Percentiles rank a stretch among this genome's conserved stretches.
Evolutionary conservation across 2,113 vertebrate genomes (phyloP).

Genomic region (Labeo catla): DNA sequence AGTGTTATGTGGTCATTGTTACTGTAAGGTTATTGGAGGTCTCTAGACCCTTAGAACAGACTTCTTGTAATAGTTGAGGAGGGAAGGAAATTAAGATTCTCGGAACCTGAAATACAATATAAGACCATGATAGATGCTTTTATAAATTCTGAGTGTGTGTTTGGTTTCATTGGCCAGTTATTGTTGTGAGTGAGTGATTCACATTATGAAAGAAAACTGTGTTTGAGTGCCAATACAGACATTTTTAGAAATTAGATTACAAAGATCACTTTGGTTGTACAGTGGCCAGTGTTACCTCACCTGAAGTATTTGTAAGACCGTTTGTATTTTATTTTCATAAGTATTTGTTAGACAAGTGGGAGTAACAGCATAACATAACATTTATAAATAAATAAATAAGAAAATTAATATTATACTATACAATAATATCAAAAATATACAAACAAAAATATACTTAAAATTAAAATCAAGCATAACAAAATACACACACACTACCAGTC

Average conservation of each 20-base stretch:
- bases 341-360: too few relatives aligned
- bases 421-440: too few relatives aligned
- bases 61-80: background rate
- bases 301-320: background rate
- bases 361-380: too few relatives aligned
- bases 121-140: background rate
- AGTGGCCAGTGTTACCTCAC: background rate
- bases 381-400: too few relatives aligned
- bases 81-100: background rate
- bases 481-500: too few relatives aligned
- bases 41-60: background rate
- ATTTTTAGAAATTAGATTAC: background rate
- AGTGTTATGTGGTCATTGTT: conserved; percentile 4
- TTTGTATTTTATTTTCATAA: too few relatives aligned
- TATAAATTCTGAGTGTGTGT: background rate
- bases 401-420: too few relatives aligned
- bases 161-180: background rate
- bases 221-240: background rate
- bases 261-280: background rate
- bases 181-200: background rate
- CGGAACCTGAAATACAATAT: background rate
- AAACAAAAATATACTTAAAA: too few relatives aligned
- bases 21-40: background rate
- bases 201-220: background rate
- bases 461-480: too few relatives aligned